These are phyloP conservation scores for Drosophila ogumai DNA, from an alignment of 1,140 invertebrate genomes.

Conservation along the genomic window DNA sequence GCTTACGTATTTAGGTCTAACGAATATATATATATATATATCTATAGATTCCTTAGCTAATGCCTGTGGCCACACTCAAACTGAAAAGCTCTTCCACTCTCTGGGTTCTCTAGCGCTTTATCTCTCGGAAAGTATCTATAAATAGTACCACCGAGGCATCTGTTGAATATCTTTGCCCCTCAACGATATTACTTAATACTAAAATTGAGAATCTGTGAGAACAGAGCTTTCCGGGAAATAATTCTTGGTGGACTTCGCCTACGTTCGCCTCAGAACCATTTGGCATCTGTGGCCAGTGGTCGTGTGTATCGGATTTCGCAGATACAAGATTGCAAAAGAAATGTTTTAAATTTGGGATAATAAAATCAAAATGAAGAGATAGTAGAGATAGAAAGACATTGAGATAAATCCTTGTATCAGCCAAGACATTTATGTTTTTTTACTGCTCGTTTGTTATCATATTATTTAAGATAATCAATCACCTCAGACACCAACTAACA, in stretches of 20 bases:
- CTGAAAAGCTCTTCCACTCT: conserved; percentile 43
- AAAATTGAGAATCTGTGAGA: conserved; percentile 15
- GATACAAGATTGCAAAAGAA: conserved; percentile 16
- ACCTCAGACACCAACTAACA: not conserved
- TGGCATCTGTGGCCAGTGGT: conserved; percentile 35
- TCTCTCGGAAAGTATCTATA: conserved; percentile 48
- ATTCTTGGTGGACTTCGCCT: conserved; percentile 45
- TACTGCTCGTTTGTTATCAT: not conserved
- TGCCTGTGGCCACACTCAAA: not conserved
- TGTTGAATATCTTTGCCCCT: conserved; percentile 63
- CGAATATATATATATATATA: conserved; percentile 10
- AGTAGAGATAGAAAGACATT: not conserved
- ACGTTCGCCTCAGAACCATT: conserved; percentile 42
- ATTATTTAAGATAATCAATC: not conserved
- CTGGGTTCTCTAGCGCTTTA: not conserved
- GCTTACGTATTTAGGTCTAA: conserved; percentile 30
- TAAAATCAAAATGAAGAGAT: not conserved
- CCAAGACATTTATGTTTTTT: not conserved
- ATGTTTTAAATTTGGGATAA: not conserved
- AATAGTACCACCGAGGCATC: conserved; percentile 59
- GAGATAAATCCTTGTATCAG: not conserved
- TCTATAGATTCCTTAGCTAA: conserved; percentile 29
- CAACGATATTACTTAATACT: conserved; percentile 72
- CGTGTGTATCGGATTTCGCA: conserved; percentile 61
- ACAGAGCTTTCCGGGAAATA: conserved; percentile 59